A percentile compares a stretch with the other conserved stretches of the same genome.
Conservation (phyloP, 2,888 invertebrate genomes). For the Ellobium chinense region DNA sequence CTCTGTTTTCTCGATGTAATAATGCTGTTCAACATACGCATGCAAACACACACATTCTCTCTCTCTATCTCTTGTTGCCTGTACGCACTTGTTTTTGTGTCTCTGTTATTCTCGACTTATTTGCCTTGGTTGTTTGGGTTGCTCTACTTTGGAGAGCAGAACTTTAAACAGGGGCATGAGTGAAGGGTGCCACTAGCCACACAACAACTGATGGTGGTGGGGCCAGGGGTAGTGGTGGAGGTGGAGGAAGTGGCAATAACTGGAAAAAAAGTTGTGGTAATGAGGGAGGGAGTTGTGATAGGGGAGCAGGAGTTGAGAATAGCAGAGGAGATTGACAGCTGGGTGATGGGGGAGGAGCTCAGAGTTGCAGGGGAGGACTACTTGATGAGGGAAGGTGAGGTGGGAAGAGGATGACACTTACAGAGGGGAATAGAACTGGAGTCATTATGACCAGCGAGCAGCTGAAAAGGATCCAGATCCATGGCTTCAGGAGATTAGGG, state of each 20-base stretch:
- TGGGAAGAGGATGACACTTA: not conserved
- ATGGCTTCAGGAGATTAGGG: no score
- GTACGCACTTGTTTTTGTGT: no score
- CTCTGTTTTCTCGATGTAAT: no score
- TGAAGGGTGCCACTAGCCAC: no score
- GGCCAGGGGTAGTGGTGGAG: not conserved
- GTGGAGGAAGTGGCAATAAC: not conserved
- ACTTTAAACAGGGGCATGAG: not conserved
- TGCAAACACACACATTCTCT: no score
- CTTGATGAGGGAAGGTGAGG: not conserved
- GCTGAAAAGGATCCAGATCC: no score
- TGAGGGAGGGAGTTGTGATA: not conserved
- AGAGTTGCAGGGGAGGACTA: not conserved
- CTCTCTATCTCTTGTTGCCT: no score
- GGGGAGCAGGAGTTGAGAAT: not conserved
- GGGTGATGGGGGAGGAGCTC: not conserved
- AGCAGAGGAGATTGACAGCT: not conserved
- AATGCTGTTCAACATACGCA: no score
- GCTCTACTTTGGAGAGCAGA: no score
- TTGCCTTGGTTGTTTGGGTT: no score
- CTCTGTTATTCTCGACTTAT: no score
- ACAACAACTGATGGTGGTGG: no score
- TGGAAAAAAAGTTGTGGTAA: not conserved
- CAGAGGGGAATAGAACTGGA: not conserved
- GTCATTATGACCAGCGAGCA: not conserved